Conservation (phyloP, 2,888 invertebrate species). For the Pseudanteris insignis region DNA sequence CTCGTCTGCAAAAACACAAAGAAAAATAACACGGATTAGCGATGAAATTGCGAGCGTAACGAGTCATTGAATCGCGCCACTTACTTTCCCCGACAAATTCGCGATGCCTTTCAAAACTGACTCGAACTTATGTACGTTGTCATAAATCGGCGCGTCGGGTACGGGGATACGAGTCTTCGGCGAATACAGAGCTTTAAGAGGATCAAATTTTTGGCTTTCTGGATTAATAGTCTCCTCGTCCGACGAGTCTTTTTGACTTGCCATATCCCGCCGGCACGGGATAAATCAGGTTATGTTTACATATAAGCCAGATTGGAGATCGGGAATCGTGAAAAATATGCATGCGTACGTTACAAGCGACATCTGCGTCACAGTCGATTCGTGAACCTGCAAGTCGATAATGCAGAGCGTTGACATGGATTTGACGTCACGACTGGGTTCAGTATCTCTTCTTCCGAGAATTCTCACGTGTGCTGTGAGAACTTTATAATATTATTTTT, state of each 20-base stretch:
- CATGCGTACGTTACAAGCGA: too few species aligned
- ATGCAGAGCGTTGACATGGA: too few species aligned
- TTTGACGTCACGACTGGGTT: too few species aligned
- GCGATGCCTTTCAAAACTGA: slow-evolving; percentile 61
- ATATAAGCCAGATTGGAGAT: too few species aligned
- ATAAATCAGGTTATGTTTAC: slow-evolving; percentile 26
- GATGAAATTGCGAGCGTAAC: slow-evolving; percentile 16
- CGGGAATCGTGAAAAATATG: too few species aligned
- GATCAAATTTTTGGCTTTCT: slow-evolving; percentile 73
- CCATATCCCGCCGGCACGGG: slow-evolving; percentile 38
- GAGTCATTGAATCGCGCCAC: slow-evolving; percentile 36
- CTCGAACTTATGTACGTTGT: slow-evolving; percentile 76
- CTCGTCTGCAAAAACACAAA: slow-evolving; percentile 26
- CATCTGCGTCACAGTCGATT: too few species aligned
- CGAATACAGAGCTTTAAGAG: slow-evolving; percentile 76
- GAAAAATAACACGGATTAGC: slow-evolving; percentile 25
- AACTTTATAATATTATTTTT: too few species aligned
- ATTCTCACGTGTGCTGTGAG: too few species aligned
- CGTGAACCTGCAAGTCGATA: too few species aligned
- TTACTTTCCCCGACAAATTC: slow-evolving; percentile 50
- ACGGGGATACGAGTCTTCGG: slow-evolving; percentile 69
- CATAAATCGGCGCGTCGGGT: slow-evolving; percentile 72
- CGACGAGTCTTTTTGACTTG: slow-evolving; percentile 46
- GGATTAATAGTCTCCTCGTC: slow-evolving; percentile 69
- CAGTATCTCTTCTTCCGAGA: too few species aligned